Conservation (phyloP, 2,113 vertebrate species). For the Origma solitaria region DNA sequence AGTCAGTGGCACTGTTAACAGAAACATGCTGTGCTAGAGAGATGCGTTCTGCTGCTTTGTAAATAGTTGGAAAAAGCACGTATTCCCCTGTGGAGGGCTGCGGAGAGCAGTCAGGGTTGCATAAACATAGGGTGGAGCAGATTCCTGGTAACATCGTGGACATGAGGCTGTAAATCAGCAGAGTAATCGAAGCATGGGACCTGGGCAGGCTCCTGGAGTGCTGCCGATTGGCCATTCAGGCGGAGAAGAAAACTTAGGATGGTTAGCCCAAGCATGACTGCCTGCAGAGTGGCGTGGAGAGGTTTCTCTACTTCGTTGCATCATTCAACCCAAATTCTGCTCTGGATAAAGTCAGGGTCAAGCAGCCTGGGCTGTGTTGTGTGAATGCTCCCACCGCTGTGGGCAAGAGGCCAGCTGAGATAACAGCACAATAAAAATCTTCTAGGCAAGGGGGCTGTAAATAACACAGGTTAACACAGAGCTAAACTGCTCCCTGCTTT, state of each 20-base stretch:
- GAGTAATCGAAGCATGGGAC: not conserved
- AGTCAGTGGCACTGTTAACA: not conserved
- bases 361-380: not conserved
- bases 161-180: not conserved
- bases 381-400: not conserved
- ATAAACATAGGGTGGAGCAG: not conserved
- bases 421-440: not conserved
- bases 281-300: not conserved
- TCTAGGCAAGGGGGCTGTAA: not conserved
- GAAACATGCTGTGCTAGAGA: not conserved
- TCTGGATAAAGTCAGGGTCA: not conserved
- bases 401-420: not conserved
- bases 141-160: not conserved
- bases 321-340: not conserved
- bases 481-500: not conserved
- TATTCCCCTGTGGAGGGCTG: not conserved
- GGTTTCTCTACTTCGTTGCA: not conserved
- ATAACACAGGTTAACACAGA: too few species aligned
- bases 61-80: not conserved
- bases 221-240: not conserved
- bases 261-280: not conserved
- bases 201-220: not conserved
- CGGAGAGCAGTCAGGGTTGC: not conserved
- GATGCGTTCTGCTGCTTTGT: not conserved
- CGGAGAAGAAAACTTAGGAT: not conserved